phyloP scores from a whole-genome alignment of 2,888 invertebrate genomes.

The Pterobdella sp. region DNA sequence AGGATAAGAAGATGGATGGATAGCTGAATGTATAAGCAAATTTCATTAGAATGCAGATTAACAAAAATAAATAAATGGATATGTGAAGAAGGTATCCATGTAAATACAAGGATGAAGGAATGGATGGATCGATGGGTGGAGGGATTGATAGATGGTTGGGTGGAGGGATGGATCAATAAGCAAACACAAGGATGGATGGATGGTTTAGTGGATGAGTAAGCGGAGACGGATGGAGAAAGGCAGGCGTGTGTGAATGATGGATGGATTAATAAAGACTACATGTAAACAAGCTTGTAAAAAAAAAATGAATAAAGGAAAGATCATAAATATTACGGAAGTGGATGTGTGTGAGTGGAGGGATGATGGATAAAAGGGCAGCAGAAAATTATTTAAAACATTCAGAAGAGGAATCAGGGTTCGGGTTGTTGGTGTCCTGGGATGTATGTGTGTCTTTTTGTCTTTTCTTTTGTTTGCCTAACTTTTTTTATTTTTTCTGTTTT shows the following conservation, averaged over 20 bases:
- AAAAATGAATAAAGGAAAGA: background rate
- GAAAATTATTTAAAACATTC: no score
- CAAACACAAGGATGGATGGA: background rate
- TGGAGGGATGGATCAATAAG: background rate
- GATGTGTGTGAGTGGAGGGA: background rate
- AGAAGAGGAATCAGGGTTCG: no score
- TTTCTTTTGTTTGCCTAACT: background rate
- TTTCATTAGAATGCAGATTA: no score
- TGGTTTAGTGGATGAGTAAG: background rate
- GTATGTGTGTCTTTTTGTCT: background rate
- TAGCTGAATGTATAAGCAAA: no score
- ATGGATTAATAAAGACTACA: no score
- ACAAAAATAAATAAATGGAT: no score
- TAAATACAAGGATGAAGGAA: background rate
- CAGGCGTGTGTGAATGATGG: background rate
- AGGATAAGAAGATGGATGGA: conserved; percentile 5
- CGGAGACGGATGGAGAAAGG: background rate
- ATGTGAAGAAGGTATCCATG: no score
- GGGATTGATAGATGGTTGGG: background rate
- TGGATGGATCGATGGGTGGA: conserved; percentile 6
- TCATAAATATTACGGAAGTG: background rate
- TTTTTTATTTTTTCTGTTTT: background rate
- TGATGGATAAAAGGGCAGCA: no score
- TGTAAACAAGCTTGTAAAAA: background rate
- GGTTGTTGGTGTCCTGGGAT: background rate